A percentile compares a stretch with the other conserved stretches of the same genome.
Evolutionary conservation across 2,888 invertebrate genomes (phyloP).

Genomic region (Andrena bicolor): DNA sequence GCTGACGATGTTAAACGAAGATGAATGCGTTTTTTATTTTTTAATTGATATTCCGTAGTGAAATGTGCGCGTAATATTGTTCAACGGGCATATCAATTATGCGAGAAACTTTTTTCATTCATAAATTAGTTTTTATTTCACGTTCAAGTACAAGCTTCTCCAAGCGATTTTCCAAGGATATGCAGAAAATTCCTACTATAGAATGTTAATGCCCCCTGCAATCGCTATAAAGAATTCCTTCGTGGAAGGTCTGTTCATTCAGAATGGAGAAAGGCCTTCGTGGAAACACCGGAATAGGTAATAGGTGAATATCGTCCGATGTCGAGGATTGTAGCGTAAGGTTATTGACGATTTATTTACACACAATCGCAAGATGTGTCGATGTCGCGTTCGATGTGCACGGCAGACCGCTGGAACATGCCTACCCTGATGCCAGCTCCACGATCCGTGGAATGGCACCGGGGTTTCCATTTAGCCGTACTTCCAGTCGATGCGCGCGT

Average conservation of each 20-base stretch:
- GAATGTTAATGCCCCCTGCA: conserved; percentile 3
- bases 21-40: too few relatives aligned
- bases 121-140: too few relatives aligned
- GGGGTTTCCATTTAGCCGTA: conserved; percentile 55
- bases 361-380: conserved; percentile 32
- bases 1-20: too few relatives aligned
- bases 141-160: neutral
- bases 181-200: too few relatives aligned
- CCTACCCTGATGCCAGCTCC: conserved; percentile 39
- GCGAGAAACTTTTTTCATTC: too few relatives aligned
- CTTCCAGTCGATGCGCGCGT: conserved; percentile 49
- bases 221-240: neutral
- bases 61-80: too few relatives aligned
- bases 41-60: too few relatives aligned
- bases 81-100: too few relatives aligned
- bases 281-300: conserved; percentile 36
- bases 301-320: conserved; percentile 34
- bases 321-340: conserved; percentile 1
- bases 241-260: neutral
- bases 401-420: neutral
- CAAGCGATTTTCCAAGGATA: neutral
- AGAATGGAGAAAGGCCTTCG: neutral
- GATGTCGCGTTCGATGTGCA: conserved; percentile 17
- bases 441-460: conserved; percentile 43
- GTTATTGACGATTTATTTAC: conserved; percentile 42